Base-by-base conservation (phyloP, 2,113 vertebrate species). In the Nanorana parkeri region DNA sequence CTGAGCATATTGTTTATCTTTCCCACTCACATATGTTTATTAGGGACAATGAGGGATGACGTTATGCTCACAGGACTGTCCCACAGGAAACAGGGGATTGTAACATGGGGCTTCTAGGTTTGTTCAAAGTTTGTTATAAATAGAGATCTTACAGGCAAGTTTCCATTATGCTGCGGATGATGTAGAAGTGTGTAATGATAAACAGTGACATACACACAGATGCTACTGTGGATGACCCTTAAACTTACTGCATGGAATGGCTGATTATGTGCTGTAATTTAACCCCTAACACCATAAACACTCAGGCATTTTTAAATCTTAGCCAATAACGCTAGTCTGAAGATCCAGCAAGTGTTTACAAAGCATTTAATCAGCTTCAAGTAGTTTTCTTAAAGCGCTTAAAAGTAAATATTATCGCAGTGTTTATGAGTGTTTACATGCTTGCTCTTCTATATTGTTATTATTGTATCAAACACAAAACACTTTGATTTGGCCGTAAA, bases 11-110 rank as follows among this genome's bases (percentile, higher is more conserved):
- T 73, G 79, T 73, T 66, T 58, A 66, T 81, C 61, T 56, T 17
- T 23, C 24, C 60, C 36, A 74, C 52, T 64, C 36, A 64, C 26
- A 73, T 17, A 68, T 81, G 79, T 82, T 74, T 56, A 75, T 55
- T 41, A 66, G 61, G 69, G 74, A 82, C 80, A 82, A 82, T 82
- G 60, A 72, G 69, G 56, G 16, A 66, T 82, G 47, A 75, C 51
- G 61, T 58, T 41, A 75, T 36, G 24, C 28, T 24, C 54, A 56
- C 23, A 41, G 69, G 51, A 73, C 64, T 66, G 47, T 82, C 71
- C 80, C 80, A 65, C 68, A 73, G 68, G 79, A 81, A 72, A n/a
- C 55, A 17, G 20, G 4, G 15, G 55, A 71, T 28, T 71, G 28
- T 24, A 41, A 17, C 56, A 21, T 60, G 15, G 54, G 24, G 65